Percentiles rank a stretch among this genome's conserved stretches.
phyloP scores from a whole-genome alignment of 2,113 vertebrate species.

The Apteryx mantelli region DNA sequence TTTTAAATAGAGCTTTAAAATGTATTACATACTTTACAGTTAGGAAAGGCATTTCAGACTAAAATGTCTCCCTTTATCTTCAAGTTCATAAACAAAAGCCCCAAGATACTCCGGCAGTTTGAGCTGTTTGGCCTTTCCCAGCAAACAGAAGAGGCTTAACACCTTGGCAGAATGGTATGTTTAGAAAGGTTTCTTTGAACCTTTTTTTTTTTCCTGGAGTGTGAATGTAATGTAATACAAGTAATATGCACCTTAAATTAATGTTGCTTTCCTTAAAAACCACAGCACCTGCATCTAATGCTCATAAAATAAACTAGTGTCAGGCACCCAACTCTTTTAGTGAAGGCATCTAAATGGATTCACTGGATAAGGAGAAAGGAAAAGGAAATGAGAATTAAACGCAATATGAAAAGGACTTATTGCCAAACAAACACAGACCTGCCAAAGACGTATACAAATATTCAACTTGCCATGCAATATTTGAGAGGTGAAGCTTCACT shows the following conservation, averaged over 20 bases:
- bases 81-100: not conserved
- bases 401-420: not conserved
- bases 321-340: not conserved
- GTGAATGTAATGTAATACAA: not conserved
- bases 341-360: not conserved
- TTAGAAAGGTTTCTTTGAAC: constrained; percentile 1
- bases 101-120: not conserved
- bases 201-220: not conserved
- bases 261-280: not conserved
- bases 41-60: not conserved
- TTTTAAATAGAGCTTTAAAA: not conserved
- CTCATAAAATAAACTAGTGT: not conserved
- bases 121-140: not conserved
- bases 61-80: not conserved
- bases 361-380: not conserved
- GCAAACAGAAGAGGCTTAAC: not conserved
- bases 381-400: not conserved
- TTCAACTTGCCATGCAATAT: not conserved
- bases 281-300: not conserved
- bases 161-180: not conserved
- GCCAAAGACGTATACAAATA: not conserved
- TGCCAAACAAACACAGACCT: not conserved
- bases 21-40: not conserved
- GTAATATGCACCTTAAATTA: not conserved
- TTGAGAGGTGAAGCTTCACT: not conserved